Evolutionary conservation across 2,888 invertebrate species (phyloP).

Genomic region (Stramonita haemastoma): DNA sequence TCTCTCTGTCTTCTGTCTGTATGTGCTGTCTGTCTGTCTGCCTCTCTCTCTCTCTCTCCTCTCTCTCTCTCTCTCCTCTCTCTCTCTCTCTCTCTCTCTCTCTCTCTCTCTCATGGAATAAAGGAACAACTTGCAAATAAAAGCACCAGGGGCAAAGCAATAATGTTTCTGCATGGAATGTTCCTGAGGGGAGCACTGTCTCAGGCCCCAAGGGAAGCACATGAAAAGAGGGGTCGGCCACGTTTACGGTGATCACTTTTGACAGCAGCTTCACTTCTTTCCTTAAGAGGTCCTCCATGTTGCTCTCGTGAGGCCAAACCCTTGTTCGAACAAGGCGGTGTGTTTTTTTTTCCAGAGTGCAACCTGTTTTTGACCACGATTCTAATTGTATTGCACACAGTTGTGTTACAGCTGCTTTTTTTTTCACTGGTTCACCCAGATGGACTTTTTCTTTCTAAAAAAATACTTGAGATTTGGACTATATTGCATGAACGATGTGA

Average conservation of each 20-base stretch:
- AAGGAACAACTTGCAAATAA: too few relatives aligned
- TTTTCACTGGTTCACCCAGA: too few relatives aligned
- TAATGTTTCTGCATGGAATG: too few relatives aligned
- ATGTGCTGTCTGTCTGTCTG: neutral
- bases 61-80: constrained; percentile 20
- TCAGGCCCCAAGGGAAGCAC: neutral
- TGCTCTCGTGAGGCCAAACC: neutral
- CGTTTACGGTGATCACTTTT: constrained; percentile 8
- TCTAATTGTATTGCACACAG: neutral
- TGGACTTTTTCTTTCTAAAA: too few relatives aligned
- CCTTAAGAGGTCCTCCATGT: neutral
- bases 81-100: constrained; percentile 18
- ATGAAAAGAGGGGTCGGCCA: neutral
- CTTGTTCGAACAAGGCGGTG: constrained; percentile 16
- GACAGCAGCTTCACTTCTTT: constrained; percentile 7
- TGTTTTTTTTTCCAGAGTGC: neutral
- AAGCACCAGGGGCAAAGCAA: too few relatives aligned
- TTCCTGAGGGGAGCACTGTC: neutral
- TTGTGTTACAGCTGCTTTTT: too few relatives aligned
- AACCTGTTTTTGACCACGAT: neutral
- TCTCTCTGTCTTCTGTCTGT: neutral
- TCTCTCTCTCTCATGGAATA: neutral
- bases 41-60: neutral
- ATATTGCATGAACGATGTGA: too few relatives aligned
- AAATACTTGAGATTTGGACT: too few relatives aligned